Base-by-base conservation (phyloP, 2,113 vertebrate species). In the Equus quagga region DNA sequence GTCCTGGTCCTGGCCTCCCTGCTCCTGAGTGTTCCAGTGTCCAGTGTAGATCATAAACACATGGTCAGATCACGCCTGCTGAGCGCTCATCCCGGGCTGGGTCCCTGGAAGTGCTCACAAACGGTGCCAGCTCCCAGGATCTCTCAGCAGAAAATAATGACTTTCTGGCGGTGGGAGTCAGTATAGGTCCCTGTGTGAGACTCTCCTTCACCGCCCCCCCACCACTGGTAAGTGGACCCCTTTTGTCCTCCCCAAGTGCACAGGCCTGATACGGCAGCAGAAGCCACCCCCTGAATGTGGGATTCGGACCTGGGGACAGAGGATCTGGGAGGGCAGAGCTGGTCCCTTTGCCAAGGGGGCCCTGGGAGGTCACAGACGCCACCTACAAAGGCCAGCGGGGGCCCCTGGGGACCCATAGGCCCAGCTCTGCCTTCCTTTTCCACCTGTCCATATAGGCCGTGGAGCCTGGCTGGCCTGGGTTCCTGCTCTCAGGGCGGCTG, bases 121-220 rank as follows among this genome's bases (percentile, higher is more conserved):
- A 21, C 6, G 44, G 24, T 1, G 10, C 1, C 2, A 6, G 5
- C 7, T 28, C 60, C 62, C 28, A 7, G 0, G 41, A 15, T 33
- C n/a, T 60, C 13, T 4, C 58, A 9, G 51, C 69, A 13, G 1
- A n/a, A 44, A 73, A 56, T 14, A 64, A 8, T 1, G 26, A 56
- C n/a, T 49, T 31, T 86, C 56, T 33, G 41, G 33, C 4, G 49
- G 15, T 2, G 33, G 21, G 28, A 58, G 26, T 26, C n/a, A 19
- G 84, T 12, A 21, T 1, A 19, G 79, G 13, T 12, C 4, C 15
- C 10, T 6, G 10, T 21, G 13, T 3, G 56, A 69, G 51, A 41
- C 6, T 2, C n/a, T 44, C 12, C 75, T 54, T 41, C 36, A 41
- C 36, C 3, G 3, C 31, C 18, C 10, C 5, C 3, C 8, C 6